Base-by-base conservation (phyloP, 2,113 vertebrate species). In the Ammospiza caudacuta region DNA sequence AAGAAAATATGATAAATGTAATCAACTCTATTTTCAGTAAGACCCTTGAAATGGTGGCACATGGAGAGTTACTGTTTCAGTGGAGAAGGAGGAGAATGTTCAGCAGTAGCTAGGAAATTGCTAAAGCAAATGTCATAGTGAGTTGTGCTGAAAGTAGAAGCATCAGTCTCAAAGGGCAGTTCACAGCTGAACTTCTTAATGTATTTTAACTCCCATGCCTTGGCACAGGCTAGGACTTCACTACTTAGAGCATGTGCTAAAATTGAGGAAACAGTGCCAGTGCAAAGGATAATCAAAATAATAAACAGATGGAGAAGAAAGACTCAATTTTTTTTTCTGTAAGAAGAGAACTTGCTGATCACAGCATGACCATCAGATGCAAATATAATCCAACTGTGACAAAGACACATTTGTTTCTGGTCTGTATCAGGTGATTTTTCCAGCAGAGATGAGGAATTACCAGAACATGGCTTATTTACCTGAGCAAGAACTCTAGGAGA, bases 301-400 rank as follows among this genome's bases (percentile, higher is more conserved):
- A 81, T 81, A 82, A 87, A 81, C 64, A 95, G 57, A 75, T 87
- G 69, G 43, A 87, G 84, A 44, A 75, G 69, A 92, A 81, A 84
- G 21, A 57, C 57, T 91, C 9, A 22, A 15, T 6, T 0, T 15
- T 51, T 95, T 90, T 67, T 94, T 69, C 12, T 0, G 0, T 59
- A 44, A 68, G 12, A 57, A 47, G 84, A 79, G 66, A 89, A 68
- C 31, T 91, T 73, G 66, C 81, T 91, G 66, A 64, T 95, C 76
- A 69, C 91, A 91, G 89, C 80, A 39, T 49, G 87, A 81, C 76
- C 23, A 41, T 95, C 51, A 69, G 37, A 77, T 91, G 83, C 3
- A 35, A 89, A 74, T 81, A 77, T 66, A 81, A 91, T 92, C 87
- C 89, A 77, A 58, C 94, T 95, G 89, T 90, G 93, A 83, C 63